Evolutionary conservation across 2,113 vertebrate genomes (phyloP).

Genomic region (Phainopepla nitens): DNA sequence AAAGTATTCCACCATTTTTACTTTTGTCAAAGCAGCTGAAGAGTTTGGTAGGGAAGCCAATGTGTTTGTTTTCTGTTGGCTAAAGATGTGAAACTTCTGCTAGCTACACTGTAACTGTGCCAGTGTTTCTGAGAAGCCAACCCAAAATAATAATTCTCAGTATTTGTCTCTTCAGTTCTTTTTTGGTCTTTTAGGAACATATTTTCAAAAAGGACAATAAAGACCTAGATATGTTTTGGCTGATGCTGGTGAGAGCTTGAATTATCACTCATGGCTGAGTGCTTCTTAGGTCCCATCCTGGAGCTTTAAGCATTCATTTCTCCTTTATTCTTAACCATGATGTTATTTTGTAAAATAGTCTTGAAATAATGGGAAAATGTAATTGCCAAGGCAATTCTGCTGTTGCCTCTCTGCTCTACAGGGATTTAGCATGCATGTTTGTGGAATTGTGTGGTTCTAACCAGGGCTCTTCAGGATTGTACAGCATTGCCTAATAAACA

Average conservation of each 20-base stretch:
- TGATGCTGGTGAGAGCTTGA: not conserved
- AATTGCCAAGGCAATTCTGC: not conserved
- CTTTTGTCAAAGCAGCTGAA: not conserved
- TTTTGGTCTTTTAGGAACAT: not conserved
- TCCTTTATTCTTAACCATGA: not conserved
- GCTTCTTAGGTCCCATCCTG: not conserved
- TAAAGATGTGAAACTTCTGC: not conserved
- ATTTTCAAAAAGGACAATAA: not conserved
- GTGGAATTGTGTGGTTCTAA: not conserved
- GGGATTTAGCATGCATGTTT: not conserved
- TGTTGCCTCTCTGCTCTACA: not conserved
- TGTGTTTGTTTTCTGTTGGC: not conserved
- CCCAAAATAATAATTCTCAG: not conserved
- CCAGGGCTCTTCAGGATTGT: not conserved
- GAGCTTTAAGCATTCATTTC: not conserved
- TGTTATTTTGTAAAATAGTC: not conserved
- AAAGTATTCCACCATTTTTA: not conserved
- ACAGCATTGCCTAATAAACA: not conserved
- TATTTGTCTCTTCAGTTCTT: not conserved
- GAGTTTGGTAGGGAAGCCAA: not conserved
- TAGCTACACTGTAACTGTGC: not conserved
- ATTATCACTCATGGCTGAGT: not conserved
- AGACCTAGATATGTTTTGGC: not conserved
- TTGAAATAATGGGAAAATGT: not conserved
- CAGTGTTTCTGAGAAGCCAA: slow-evolving; percentile 6